These are phyloP conservation scores for Allygus modestus DNA, from an alignment of 2,888 invertebrate genomes.

Conservation along the genomic window DNA sequence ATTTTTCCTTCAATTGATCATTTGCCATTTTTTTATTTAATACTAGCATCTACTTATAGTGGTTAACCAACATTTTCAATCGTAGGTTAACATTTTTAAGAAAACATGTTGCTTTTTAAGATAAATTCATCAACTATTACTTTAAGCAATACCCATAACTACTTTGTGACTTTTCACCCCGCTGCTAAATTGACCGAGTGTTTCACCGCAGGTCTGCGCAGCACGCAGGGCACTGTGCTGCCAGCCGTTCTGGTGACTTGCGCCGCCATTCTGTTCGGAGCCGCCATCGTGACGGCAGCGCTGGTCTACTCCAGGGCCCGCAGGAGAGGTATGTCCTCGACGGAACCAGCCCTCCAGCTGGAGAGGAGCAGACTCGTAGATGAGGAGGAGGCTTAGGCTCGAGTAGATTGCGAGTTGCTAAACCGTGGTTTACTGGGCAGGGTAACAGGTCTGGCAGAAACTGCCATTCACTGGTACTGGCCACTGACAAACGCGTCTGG, in stretches of 20 bases:
- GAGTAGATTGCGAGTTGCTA: neutral
- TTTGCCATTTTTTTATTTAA: no score
- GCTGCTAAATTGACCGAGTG: no score
- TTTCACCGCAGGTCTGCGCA: slow-evolving; percentile 32
- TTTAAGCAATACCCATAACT: no score
- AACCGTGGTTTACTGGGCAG: neutral
- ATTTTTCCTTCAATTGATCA: no score
- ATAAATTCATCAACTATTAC: no score
- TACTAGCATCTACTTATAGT: no score
- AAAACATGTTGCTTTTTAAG: no score
- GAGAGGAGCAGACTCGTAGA: slow-evolving; percentile 63
- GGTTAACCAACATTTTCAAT: no score
- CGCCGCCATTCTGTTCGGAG: slow-evolving; percentile 68
- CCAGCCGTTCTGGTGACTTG: slow-evolving; percentile 67
- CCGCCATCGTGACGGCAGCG: slow-evolving; percentile 65
- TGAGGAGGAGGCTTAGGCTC: slow-evolving; percentile 19
- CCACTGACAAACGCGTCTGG: no score
- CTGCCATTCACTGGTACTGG: no score
- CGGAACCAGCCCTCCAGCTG: slow-evolving; percentile 38
- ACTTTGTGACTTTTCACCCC: no score
- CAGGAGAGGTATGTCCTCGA: slow-evolving; percentile 63
- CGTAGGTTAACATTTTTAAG: no score
- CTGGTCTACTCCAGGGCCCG: slow-evolving; percentile 67
- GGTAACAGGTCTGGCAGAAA: neutral
- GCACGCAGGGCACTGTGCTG: slow-evolving; percentile 49